Evolutionary conservation across 2,888 invertebrate species (phyloP).

Genomic region (Lepetodrilus schrolli): DNA sequence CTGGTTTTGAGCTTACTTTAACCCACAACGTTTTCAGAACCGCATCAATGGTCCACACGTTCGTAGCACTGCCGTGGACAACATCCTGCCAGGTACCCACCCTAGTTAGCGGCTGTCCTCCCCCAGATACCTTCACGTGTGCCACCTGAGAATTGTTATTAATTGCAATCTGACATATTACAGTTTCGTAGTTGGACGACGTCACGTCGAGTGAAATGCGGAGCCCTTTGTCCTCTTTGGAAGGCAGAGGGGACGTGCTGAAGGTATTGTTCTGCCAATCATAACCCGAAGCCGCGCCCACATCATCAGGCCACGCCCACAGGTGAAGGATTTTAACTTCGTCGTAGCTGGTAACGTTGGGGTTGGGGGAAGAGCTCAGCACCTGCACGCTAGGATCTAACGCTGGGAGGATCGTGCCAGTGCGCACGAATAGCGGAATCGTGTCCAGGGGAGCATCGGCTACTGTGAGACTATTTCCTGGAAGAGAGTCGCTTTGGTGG

Average conservation of each 20-base stretch:
- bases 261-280: constrained; percentile 25
- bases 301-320: constrained; percentile 28
- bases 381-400: constrained; percentile 25
- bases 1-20: background rate
- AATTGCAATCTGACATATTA: constrained; percentile 20
- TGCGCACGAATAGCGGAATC: constrained; percentile 9
- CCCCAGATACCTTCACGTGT: background rate
- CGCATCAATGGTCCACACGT: background rate
- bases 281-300: background rate
- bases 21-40: background rate
- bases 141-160: background rate
- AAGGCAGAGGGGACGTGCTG: background rate
- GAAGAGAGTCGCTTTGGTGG: background rate
- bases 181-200: background rate
- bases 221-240: background rate
- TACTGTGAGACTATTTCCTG: background rate
- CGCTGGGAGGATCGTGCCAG: constrained; percentile 17
- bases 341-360: constrained; percentile 8
- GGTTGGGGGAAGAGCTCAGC: background rate
- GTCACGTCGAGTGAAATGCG: background rate
- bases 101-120: background rate
- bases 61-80: background rate
- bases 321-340: background rate
- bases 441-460: constrained; percentile 26
- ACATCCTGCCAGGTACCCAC: constrained; percentile 18